A percentile compares a stretch with the other conserved stretches of the same genome.
Conservation (phyloP, 92 coral and sea anemone species). For the Phenganax stokvisi region DNA sequence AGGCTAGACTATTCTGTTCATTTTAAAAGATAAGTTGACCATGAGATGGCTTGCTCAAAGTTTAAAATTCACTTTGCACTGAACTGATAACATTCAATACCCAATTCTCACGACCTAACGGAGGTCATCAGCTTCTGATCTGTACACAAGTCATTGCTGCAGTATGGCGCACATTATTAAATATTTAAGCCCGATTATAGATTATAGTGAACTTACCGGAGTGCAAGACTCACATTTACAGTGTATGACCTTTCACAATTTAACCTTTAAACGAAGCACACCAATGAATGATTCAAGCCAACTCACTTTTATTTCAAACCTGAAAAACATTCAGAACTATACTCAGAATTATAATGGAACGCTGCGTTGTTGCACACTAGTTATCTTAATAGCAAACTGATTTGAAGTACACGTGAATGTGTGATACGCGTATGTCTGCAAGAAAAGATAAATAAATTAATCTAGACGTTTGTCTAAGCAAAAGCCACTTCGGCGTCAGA, state of each 20-base stretch:
- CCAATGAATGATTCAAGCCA: too few species aligned
- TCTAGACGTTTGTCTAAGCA: too few species aligned
- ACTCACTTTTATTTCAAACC: too few species aligned
- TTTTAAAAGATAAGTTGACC: not conserved
- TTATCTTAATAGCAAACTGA: too few species aligned
- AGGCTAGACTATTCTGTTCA: not conserved
- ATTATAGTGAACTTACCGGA: constrained; percentile 1
- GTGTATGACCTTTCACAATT: not conserved
- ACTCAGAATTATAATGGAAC: too few species aligned
- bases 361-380: too few species aligned
- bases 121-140: constrained; percentile 6
- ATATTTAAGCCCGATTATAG: constrained; percentile 1
- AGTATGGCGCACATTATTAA: not conserved
- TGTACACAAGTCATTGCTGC: not conserved
- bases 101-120: constrained; percentile 21
- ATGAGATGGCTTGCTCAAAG: not conserved
- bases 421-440: too few species aligned
- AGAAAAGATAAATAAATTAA: too few species aligned
- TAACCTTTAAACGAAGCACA: not conserved
- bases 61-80: not conserved
- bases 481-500: too few species aligned
- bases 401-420: too few species aligned
- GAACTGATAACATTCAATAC: not conserved
- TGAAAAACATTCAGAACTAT: too few species aligned
- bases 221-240: not conserved